Evolutionary conservation across 1,140 invertebrate genomes (phyloP), one percentile per base, ranked within the genome.

Genomic region (Leucophenga varia): DNA sequence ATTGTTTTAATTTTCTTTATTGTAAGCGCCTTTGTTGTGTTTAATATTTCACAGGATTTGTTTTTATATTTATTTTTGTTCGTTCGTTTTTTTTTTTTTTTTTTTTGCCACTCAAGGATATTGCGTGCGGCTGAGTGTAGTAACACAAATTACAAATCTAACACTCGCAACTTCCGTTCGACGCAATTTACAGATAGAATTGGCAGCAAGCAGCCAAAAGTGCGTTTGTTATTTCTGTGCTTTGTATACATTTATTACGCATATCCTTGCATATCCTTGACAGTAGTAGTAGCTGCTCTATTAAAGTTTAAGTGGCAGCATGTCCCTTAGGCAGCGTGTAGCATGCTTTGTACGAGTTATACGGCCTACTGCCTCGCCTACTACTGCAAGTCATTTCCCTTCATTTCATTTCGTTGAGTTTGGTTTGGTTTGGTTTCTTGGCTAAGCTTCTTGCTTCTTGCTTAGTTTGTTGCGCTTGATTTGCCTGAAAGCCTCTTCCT

Each of bases 261-360:
- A 67, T 67, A 67, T 67, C 64, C 47, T 59, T 48, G 35, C 35
- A 37, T 37, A 37, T 37, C 31, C 31, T 14, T 42, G 28, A 47
- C 57, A n/a, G n/a, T n/a, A n/a, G n/a, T n/a, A n/a, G n/a, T n/a
- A n/a, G 61, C 50, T 54, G 57, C 64, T 67, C 63, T 67, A 67
- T 67, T 67, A 67, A 67, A 68, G 63, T 67, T 67, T 67, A 67
- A 67, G 63, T 67, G 63, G 56, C 63, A 67, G 53, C 57, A 59
- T 64, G 63, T 67, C 63, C 63, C 63, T 63, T 51, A 67, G 64
- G 59, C 44, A 45, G 30, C 12, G 31, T 28, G 44, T 47, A 39
- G 48, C 54, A 42, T 20, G n/a, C n/a, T n/a, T n/a, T n/a, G n/a
- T n/a, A n/a, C n/a, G n/a, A n/a, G n/a, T n/a, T n/a, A n/a, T n/a